Evolutionary conservation across 2,797 vertebrate species (phyloP).

Genomic region (Podarcis siculus): DNA sequence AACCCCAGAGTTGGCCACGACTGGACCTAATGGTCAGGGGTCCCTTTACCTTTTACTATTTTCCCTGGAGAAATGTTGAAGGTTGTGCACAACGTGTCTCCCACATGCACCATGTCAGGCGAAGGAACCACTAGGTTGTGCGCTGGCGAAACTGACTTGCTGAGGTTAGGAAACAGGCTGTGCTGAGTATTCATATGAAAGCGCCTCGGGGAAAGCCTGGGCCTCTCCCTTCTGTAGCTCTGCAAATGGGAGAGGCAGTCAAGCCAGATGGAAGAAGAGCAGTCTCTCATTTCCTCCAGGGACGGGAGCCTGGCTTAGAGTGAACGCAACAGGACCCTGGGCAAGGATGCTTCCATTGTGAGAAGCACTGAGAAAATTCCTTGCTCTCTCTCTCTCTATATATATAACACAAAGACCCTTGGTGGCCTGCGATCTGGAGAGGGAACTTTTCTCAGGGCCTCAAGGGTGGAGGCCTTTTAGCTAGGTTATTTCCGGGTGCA

Average conservation of each 20-base stretch:
- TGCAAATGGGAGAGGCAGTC: not conserved
- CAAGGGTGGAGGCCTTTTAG: not conserved
- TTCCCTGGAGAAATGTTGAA: too few species aligned
- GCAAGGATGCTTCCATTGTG: not conserved
- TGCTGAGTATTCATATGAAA: not conserved
- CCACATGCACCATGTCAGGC: not conserved
- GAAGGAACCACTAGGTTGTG: not conserved
- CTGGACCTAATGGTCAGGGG: too few species aligned
- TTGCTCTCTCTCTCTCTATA: too few species aligned
- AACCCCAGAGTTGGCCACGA: too few species aligned
- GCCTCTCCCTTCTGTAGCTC: conserved; percentile 11
- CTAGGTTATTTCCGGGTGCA: not conserved
- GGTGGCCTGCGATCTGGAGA: not conserved
- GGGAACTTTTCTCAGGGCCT: not conserved
- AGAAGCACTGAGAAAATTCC: not conserved
- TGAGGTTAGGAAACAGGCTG: not conserved
- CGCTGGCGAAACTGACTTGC: not conserved
- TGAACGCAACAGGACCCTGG: not conserved
- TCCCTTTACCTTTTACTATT: too few species aligned
- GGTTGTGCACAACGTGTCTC: not conserved
- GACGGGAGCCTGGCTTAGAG: not conserved
- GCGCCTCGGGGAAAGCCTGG: not conserved
- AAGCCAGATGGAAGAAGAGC: conserved; percentile 9
- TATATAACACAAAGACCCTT: not conserved
- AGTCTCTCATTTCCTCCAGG: not conserved